Base-by-base conservation (phyloP, 2,888 invertebrate genomes). In the Alsophila aescularia region DNA sequence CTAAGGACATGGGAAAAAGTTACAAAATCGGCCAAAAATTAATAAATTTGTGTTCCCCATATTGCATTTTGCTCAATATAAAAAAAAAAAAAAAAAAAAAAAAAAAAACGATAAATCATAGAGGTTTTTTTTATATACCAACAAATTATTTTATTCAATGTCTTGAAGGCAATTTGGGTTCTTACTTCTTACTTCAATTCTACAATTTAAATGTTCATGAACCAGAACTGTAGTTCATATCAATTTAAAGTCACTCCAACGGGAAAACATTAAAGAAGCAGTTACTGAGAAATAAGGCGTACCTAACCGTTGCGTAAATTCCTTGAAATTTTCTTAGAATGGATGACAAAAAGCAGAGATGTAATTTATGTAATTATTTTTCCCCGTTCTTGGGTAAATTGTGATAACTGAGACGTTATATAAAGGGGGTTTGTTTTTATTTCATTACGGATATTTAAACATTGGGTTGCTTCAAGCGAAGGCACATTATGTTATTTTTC, bases 371-470 rank as follows among this genome's bases (percentile, higher is more conserved):
- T 40, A 40, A 45, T 35, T 41, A 47, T 52, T 37, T 45, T 53
- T 53, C 42, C 56, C 47, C 58, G 53, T 12, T 43, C 37, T 29
- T 15, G 53, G 53, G 48, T 47, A 53, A 54, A 63, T 57, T 60
- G 39, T 24, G 29, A 36, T 37, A 27, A 58, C 50, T 44, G 40
- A 48, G 55, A 52, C 50, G 47, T 52, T 40, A 61, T 42, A 53
- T 32, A 54, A 61, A 55, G 49, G 53, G 39, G 24, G 40, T 53
- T 53, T 42, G 41, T 41, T 44, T 51, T 58, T 51, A 36, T 47
- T 47, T 27, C 8, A 42, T 32, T 32, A 31, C 3, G 31, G 21
- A 12, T 9, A 8, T n/a, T 15, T 31, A 42, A 16, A 6, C 29
- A 31, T 14, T 15, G 34, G 18, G 16, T 35, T 41, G 5, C 10